These are phyloP conservation scores for Epizoanthus ramosus DNA, from an alignment of 92 coral and sea anemone species.

Conservation along the genomic window DNA sequence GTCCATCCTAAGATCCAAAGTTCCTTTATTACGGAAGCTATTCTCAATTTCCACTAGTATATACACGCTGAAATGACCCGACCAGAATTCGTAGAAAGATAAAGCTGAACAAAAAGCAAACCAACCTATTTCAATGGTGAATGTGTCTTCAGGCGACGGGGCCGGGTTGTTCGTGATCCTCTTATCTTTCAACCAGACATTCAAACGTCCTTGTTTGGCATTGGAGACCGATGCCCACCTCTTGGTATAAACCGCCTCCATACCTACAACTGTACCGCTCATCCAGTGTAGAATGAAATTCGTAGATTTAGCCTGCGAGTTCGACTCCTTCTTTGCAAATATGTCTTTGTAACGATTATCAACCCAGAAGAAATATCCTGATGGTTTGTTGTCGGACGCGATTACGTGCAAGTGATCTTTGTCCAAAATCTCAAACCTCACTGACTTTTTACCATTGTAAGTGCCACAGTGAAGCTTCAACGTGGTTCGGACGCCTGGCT, in stretches of 20 bases:
- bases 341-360: not conserved
- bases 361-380: constrained; percentile 44
- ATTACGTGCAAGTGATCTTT: too few relatives aligned
- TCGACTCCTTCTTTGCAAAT: not conserved
- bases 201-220: too few relatives aligned
- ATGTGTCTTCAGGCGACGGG: constrained; percentile 36
- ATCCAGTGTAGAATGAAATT: constrained; percentile 45
- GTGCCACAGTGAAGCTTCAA: constrained; percentile 54
- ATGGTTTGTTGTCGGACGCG: constrained; percentile 21
- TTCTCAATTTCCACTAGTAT: too few relatives aligned
- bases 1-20: too few relatives aligned
- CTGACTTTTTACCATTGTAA: not conserved
- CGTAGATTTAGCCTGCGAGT: not conserved
- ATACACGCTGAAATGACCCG: too few relatives aligned
- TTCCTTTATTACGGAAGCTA: too few relatives aligned
- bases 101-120: too few relatives aligned
- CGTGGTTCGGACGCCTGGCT: constrained; percentile 47
- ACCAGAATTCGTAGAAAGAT: too few relatives aligned
- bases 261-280: constrained; percentile 53
- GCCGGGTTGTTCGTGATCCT: too few relatives aligned
- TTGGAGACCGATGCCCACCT: too few relatives aligned
- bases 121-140: constrained; percentile 52
- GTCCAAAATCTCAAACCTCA: constrained; percentile 51
- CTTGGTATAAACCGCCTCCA: not conserved
- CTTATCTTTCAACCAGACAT: too few relatives aligned